phyloP scores from a whole-genome alignment of 2,888 invertebrate genomes.

The Heliconius erato region DNA sequence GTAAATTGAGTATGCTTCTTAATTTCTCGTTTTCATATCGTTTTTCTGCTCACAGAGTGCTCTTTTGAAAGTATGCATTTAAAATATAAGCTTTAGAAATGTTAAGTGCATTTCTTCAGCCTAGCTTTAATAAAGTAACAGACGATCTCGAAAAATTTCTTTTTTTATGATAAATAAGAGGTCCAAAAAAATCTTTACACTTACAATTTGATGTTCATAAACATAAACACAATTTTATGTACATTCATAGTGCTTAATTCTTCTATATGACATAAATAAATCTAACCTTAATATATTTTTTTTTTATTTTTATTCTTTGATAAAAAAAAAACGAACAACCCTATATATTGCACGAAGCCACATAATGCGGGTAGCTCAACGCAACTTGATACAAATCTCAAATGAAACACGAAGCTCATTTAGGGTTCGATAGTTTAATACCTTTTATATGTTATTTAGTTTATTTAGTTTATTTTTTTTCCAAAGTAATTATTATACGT shows the following conservation, averaged over 20 bases:
- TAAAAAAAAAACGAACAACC: slow-evolving; percentile 31
- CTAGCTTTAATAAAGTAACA: neutral
- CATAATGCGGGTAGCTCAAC: slow-evolving; percentile 70
- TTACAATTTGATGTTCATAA: too few relatives aligned
- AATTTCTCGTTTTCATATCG: too few relatives aligned
- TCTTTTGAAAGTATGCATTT: neutral
- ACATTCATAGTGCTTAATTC: neutral
- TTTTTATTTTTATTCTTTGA: neutral
- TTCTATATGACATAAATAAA: neutral
- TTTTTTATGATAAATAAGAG: too few relatives aligned
- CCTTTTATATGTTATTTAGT: slow-evolving; percentile 42
- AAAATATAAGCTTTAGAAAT: neutral
- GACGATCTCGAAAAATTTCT: neutral
- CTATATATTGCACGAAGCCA: slow-evolving; percentile 69
- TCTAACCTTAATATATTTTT: neutral
- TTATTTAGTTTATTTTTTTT: neutral
- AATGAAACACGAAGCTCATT: slow-evolving; percentile 72
- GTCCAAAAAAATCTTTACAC: too few relatives aligned
- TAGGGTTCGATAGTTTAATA: slow-evolving; percentile 53
- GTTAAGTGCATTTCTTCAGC: slow-evolving; percentile 1
- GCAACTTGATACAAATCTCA: slow-evolving; percentile 76
- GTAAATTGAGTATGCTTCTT: too few relatives aligned
- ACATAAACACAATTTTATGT: neutral
- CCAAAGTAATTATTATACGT: neutral
- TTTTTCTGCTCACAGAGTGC: too few relatives aligned